Conservation (phyloP, 2,888 invertebrate genomes). For the Mesodorylaimus sp. region DNA sequence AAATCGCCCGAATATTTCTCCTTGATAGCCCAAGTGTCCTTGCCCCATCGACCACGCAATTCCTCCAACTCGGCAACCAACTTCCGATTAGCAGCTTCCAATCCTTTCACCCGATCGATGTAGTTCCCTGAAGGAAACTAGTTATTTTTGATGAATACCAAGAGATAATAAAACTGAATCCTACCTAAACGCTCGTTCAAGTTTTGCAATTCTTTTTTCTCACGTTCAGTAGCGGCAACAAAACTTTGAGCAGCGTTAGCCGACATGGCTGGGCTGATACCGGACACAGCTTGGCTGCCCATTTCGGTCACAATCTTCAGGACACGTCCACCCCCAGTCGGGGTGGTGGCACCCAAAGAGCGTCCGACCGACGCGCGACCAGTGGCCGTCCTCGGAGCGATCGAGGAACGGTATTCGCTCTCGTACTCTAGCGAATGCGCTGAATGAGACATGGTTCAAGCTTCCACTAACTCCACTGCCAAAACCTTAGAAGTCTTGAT, state of each 20-base stretch:
- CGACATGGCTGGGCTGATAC: slow-evolving; percentile 26
- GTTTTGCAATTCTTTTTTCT: slow-evolving; percentile 37
- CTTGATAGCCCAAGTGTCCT: slow-evolving; percentile 28
- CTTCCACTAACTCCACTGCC: too few species aligned
- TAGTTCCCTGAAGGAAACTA: too few species aligned
- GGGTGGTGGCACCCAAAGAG: slow-evolving; percentile 2
- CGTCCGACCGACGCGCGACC: too few species aligned
- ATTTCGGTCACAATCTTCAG: slow-evolving; percentile 30
- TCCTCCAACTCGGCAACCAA: slow-evolving; percentile 27
- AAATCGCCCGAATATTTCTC: slow-evolving; percentile 36
- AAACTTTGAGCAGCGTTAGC: slow-evolving; percentile 28
- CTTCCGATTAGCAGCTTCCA: slow-evolving; percentile 28
- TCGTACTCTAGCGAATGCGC: too few species aligned
- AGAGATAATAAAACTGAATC: too few species aligned
- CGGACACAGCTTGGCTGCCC: slow-evolving; percentile 15
- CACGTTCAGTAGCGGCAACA: slow-evolving; percentile 31
- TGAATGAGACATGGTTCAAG: too few species aligned
- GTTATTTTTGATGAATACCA: too few species aligned
- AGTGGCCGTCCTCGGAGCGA: background rate
- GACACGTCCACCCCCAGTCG: slow-evolving; percentile 19
- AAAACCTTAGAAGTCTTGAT: too few species aligned
- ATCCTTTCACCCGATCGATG: slow-evolving; percentile 35
- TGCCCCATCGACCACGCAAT: slow-evolving; percentile 27
- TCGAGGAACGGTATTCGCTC: background rate
- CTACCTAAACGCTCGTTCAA: slow-evolving; percentile 38